Conservation (phyloP, 1,140 invertebrate species). For the Panonychus citri region DNA sequence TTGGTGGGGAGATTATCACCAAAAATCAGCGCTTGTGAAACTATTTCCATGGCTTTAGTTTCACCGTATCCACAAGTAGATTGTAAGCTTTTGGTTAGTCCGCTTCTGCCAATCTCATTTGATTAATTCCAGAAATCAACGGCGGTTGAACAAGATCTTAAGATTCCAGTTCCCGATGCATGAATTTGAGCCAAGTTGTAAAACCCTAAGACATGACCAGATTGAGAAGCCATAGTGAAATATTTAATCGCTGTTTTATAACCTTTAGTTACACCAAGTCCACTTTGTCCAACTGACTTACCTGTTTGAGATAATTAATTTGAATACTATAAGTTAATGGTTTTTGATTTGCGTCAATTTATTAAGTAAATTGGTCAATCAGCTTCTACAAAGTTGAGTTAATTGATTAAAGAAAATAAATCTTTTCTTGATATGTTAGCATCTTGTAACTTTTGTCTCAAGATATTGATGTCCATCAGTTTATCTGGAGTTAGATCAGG, state of each 20-base stretch:
- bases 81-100: conserved; percentile 28
- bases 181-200: conserved; percentile 97
- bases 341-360: too few species aligned
- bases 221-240: conserved; percentile 86
- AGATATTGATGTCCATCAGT: too few species aligned
- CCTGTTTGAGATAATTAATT: conserved; percentile 73
- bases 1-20: conserved; percentile 47
- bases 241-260: conserved; percentile 91
- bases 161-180: conserved; percentile 79
- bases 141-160: conserved; percentile 67
- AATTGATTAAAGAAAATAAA: too few species aligned
- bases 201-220: conserved; percentile 83
- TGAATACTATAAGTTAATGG: too few species aligned
- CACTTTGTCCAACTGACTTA: conserved; percentile 88
- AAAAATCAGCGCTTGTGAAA: conserved; percentile 65
- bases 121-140: conserved; percentile 33
- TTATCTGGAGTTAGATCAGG: too few species aligned
- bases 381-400: too few species aligned
- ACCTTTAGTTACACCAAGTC: conserved; percentile 68
- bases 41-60: conserved; percentile 48
- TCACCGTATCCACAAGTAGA: conserved; percentile 43
- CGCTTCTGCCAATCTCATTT: not conserved
- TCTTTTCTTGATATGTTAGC: too few species aligned
- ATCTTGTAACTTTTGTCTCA: too few species aligned
- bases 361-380: too few species aligned